These are phyloP conservation scores for Callimorpha dominula DNA, from an alignment of 2,888 invertebrate species.

Conservation along the genomic window DNA sequence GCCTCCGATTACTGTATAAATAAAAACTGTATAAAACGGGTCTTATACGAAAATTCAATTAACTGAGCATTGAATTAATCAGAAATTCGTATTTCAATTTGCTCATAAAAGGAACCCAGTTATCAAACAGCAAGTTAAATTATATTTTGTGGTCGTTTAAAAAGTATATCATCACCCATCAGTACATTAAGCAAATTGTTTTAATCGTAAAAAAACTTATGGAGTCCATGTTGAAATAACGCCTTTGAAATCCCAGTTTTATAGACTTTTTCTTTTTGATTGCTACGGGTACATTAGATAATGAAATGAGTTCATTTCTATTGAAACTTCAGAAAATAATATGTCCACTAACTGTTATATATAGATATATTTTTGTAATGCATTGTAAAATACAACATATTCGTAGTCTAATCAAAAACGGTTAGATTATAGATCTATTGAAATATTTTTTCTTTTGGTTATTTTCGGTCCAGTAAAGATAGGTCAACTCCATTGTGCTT, in stretches of 20 bases:
- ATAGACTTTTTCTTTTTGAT: not conserved
- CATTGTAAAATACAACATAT: no score
- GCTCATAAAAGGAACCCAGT: not conserved
- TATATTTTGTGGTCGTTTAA: slow-evolving; percentile 2
- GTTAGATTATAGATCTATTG: no score
- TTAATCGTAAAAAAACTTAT: slow-evolving; percentile 15
- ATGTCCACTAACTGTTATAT: no score
- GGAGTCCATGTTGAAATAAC: slow-evolving; percentile 7
- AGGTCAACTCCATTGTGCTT: no score
- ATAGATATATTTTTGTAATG: no score
- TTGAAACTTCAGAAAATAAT: no score
- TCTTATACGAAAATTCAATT: not conserved
- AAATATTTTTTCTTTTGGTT: no score
- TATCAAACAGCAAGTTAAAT: not conserved
- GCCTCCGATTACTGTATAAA: not conserved
- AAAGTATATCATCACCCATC: slow-evolving; percentile 4
- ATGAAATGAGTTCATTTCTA: no score
- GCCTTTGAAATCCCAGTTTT: slow-evolving; percentile 1
- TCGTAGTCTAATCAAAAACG: no score
- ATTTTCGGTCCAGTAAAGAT: no score
- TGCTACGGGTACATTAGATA: not conserved
- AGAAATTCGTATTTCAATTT: not conserved
- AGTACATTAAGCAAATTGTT: slow-evolving; percentile 16
- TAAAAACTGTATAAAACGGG: no score
- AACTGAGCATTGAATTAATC: not conserved